These are phyloP conservation scores for Silurus aristotelis DNA, from an alignment of 2,797 vertebrate genomes.

Conservation along the genomic window DNA sequence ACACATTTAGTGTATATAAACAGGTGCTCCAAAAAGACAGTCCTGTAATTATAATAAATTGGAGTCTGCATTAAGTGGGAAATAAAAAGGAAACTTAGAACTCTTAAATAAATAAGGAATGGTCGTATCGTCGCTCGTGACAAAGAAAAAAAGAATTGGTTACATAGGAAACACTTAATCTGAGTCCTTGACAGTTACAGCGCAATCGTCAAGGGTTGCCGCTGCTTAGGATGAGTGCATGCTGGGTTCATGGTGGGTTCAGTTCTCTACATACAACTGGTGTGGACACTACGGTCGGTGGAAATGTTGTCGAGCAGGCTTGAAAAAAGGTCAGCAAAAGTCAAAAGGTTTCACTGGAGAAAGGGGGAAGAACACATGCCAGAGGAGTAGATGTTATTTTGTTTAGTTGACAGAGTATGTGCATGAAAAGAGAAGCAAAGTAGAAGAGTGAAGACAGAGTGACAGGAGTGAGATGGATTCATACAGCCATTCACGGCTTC, in stretches of 20 bases:
- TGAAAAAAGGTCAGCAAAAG: slow-evolving; percentile 60
- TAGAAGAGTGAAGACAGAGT: slow-evolving; percentile 60
- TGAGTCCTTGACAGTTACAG: slow-evolving; percentile 2
- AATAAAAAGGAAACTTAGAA: background rate
- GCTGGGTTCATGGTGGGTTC: slow-evolving; percentile 60
- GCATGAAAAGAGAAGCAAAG: slow-evolving; percentile 58
- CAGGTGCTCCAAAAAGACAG: slow-evolving; percentile 26
- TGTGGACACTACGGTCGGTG: slow-evolving; percentile 55
- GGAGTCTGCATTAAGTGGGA: background rate
- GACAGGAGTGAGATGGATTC: slow-evolving; percentile 65
- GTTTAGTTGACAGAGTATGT: slow-evolving; percentile 67
- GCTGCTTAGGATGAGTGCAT: slow-evolving; percentile 31
- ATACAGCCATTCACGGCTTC: slow-evolving; percentile 75
- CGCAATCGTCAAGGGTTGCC: slow-evolving; percentile 17
- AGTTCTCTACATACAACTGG: slow-evolving; percentile 77
- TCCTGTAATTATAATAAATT: slow-evolving; percentile 30
- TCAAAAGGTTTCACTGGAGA: slow-evolving; percentile 62
- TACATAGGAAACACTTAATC: slow-evolving; percentile 7
- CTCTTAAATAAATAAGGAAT: slow-evolving; percentile 4
- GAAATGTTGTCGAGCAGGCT: slow-evolving; percentile 69
- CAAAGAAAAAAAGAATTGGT: background rate
- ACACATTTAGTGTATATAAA: background rate
- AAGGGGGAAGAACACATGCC: slow-evolving; percentile 69
- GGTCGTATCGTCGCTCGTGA: background rate
- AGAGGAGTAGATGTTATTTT: slow-evolving; percentile 70